Evolutionary conservation across 2,888 invertebrate genomes (phyloP).

Genomic region (Apamea crenata): DNA sequence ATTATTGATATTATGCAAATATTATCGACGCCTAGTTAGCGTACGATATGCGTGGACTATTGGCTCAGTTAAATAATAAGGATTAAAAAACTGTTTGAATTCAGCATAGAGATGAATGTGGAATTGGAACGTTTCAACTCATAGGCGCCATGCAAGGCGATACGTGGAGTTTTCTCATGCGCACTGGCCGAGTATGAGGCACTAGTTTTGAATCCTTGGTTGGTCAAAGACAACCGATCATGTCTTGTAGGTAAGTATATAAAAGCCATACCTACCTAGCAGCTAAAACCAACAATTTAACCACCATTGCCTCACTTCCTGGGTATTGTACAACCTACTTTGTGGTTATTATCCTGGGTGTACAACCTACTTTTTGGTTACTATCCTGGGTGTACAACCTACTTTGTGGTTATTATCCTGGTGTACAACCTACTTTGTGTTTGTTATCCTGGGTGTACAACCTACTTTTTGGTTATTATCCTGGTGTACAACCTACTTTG

Average conservation of each 20-base stretch:
- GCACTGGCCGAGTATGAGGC: no score
- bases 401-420: background rate
- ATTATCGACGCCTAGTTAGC: slow-evolving; percentile 10
- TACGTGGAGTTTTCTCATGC: background rate
- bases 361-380: background rate
- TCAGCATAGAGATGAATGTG: background rate
- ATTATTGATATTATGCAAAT: slow-evolving; percentile 59
- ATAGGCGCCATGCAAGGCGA: no score
- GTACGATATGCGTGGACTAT: slow-evolving; percentile 2
- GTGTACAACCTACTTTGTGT: background rate
- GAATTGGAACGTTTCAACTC: background rate
- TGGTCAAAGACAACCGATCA: background rate
- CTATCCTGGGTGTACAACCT: no score
- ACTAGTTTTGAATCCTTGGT: background rate
- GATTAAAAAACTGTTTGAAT: background rate
- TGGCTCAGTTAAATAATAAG: background rate
- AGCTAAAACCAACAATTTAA: background rate
- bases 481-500: background rate
- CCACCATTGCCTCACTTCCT: background rate
- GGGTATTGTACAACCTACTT: no score
- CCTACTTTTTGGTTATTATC: background rate
- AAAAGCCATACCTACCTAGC: background rate
- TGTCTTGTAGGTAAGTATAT: no score
- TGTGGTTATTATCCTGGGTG: no score
- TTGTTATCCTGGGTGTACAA: background rate